Evolutionary conservation across 2,113 vertebrate species (phyloP).

Genomic region (Gymnogyps californianus): DNA sequence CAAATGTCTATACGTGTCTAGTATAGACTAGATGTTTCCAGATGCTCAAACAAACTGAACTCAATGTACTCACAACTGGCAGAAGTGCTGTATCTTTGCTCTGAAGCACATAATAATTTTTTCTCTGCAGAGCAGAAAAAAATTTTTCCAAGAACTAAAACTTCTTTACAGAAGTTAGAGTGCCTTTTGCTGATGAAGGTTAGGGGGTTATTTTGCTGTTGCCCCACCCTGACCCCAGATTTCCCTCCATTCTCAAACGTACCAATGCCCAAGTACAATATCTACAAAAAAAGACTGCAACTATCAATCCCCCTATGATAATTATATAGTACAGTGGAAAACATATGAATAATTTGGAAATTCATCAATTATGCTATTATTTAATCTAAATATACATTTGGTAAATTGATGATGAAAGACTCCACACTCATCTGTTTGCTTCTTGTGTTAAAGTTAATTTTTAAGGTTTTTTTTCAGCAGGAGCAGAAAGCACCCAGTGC

Average conservation of each 20-base stretch:
- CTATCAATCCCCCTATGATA: background rate
- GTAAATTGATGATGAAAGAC: background rate
- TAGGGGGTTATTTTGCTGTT: background rate
- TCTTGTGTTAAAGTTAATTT: background rate
- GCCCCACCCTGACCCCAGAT: accelerated
- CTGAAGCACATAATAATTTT: background rate
- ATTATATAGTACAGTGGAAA: background rate
- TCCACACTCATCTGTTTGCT: background rate
- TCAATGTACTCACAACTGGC: background rate
- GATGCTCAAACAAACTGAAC: background rate
- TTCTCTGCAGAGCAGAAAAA: background rate
- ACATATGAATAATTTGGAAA: background rate
- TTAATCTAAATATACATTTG: background rate
- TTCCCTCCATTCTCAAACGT: background rate
- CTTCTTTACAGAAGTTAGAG: background rate
- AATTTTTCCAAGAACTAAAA: background rate
- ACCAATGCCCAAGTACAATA: background rate
- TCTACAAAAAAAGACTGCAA: background rate
- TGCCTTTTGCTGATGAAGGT: background rate
- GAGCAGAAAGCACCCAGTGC: background rate
- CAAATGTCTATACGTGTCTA: background rate
- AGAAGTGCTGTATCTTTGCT: background rate
- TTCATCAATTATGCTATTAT: background rate
- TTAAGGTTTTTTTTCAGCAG: background rate
- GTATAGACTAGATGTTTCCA: background rate